These are phyloP conservation scores for Drosophila quinaria DNA, from an alignment of 2,888 invertebrate species.

Conservation along the genomic window DNA sequence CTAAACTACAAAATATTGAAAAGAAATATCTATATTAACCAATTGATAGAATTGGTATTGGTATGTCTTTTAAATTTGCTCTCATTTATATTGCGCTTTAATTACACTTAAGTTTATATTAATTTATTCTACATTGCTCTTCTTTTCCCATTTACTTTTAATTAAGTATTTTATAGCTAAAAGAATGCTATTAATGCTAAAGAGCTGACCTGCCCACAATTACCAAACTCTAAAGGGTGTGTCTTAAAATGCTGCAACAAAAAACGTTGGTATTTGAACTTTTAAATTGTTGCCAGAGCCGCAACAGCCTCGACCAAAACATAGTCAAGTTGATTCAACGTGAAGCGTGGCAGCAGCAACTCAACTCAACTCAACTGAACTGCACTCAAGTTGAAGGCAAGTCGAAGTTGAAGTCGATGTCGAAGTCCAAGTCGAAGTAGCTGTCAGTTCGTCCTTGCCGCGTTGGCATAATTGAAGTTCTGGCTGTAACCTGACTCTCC, in stretches of 20 bases:
- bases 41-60: neutral
- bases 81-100: neutral
- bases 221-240: constrained; percentile 8
- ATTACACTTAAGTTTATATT: neutral
- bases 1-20: neutral
- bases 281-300: constrained; percentile 43
- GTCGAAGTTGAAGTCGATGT: constrained; percentile 28
- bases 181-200: neutral
- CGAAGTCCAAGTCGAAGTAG: constrained; percentile 13
- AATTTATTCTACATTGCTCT: neutral
- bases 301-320: constrained; percentile 2
- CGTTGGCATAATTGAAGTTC: constrained; percentile 31
- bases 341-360: constrained; percentile 16
- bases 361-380: constrained; percentile 25
- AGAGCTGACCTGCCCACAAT: constrained; percentile 1
- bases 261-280: constrained; percentile 34
- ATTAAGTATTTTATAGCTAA: neutral
- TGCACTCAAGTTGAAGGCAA: constrained; percentile 27
- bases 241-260: constrained; percentile 15
- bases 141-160: neutral
- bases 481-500: neutral
- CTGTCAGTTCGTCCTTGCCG: constrained; percentile 32
- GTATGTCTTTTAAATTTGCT: neutral
- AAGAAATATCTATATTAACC: no score
- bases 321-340: constrained; percentile 11